Evolutionary conservation across 2,797 vertebrate species (phyloP).

Genomic region (Phalloptychus januarius): DNA sequence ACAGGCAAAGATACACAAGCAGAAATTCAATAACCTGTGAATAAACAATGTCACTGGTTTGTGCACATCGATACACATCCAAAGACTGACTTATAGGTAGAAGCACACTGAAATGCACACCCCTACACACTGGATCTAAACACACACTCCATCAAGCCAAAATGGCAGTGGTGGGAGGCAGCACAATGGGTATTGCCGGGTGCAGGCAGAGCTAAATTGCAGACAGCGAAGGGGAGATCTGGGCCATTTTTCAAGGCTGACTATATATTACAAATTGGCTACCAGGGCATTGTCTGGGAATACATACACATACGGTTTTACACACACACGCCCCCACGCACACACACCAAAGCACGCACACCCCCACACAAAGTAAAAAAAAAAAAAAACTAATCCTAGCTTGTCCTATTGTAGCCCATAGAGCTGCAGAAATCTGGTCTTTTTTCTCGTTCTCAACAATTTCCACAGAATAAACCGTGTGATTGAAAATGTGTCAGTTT

Average conservation of each 20-base stretch:
- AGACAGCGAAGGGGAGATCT: conserved; percentile 77
- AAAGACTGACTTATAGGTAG: conserved; percentile 49
- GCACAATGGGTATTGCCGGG: conserved; percentile 72
- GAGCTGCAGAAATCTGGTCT: conserved; percentile 72
- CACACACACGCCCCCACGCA: conserved; percentile 32
- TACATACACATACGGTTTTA: conserved; percentile 40
- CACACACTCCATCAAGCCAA: conserved; percentile 63
- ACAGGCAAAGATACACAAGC: conserved; percentile 24
- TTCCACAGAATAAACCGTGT: conserved; percentile 74
- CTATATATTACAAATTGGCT: conserved; percentile 81
- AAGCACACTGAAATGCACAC: conserved; percentile 53
- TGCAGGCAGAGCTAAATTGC: conserved; percentile 77
- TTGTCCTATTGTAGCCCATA: conserved; percentile 68
- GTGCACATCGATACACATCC: conserved; percentile 4
- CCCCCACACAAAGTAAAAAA: conserved; percentile 67
- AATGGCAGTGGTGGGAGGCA: conserved; percentile 63
- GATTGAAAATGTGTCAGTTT: conserved; percentile 82
- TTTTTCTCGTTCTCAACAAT: conserved; percentile 67
- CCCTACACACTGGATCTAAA: conserved; percentile 25
- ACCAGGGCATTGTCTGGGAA: conserved; percentile 73
- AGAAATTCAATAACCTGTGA: conserved; percentile 63
- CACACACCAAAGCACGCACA: conserved; percentile 22
- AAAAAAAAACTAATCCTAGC: conserved; percentile 76
- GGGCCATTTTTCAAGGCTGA: conserved; percentile 81
- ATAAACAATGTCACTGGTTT: conserved; percentile 45